These are phyloP conservation scores for Girardinus metallicus DNA, from an alignment of 2,797 vertebrate genomes.

Conservation along the genomic window DNA sequence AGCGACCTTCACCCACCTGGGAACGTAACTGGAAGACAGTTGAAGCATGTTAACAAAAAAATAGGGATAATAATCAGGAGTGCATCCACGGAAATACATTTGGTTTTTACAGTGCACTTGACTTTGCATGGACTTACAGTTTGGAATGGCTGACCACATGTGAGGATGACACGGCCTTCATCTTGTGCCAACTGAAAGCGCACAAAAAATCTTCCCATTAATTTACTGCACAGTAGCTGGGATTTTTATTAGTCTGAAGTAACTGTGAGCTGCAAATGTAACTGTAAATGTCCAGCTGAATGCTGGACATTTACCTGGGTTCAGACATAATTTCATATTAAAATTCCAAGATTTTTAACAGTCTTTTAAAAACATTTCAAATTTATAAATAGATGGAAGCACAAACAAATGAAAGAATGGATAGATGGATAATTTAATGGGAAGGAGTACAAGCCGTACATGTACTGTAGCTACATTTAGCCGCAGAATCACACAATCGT, in stretches of 20 bases:
- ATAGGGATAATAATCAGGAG: background rate
- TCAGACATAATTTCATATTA: background rate
- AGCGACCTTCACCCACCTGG: conserved; percentile 87
- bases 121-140: conserved; percentile 76
- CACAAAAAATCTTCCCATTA: conserved; percentile 3
- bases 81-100: background rate
- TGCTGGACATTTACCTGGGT: background rate
- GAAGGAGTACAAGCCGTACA: background rate
- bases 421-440: background rate
- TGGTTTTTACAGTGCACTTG: conserved; percentile 1
- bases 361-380: background rate
- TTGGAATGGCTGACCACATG: conserved; percentile 87
- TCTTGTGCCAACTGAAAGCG: conserved; percentile 82
- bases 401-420: background rate
- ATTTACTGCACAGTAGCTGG: background rate
- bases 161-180: conserved; percentile 88
- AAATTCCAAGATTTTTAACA: background rate
- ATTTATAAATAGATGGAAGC: background rate
- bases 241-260: background rate
- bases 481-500: background rate
- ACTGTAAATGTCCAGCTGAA: too few species aligned
- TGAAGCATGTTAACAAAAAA: background rate
- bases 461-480: background rate
- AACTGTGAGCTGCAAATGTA: background rate
- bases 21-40: conserved; percentile 81